These are phyloP conservation scores for Columba janthina DNA, from an alignment of 2,113 vertebrate species.

Conservation along the genomic window DNA sequence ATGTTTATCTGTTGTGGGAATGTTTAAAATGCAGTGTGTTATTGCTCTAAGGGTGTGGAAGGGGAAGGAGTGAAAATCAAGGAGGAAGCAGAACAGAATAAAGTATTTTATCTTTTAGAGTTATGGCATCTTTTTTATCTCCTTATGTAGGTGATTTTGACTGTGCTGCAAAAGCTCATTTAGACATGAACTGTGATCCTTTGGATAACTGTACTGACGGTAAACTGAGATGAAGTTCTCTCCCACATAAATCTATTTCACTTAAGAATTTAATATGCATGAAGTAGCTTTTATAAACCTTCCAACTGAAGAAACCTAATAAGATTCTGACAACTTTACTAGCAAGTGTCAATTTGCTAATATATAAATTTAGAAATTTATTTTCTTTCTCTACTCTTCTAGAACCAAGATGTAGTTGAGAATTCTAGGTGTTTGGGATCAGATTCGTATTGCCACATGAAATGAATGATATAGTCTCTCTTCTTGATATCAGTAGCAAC, in stretches of 20 bases:
- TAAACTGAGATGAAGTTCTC: constrained; percentile 23
- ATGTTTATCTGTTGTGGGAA: neutral
- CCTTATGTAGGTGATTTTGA: neutral
- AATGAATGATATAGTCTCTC: neutral
- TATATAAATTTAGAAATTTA: neutral
- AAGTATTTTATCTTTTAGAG: neutral
- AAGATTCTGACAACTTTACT: constrained; percentile 7
- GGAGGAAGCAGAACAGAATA: neutral
- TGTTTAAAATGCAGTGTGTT: neutral
- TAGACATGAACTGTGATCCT: constrained; percentile 38
- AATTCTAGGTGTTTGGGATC: neutral
- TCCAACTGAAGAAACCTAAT: neutral
- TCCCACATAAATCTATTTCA: constrained; percentile 41
- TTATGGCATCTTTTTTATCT: constrained; percentile 10
- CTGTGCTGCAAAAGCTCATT: constrained; percentile 34
- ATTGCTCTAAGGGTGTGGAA: neutral
- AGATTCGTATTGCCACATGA: neutral
- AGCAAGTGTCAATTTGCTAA: neutral
- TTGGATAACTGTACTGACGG: neutral
- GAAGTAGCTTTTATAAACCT: constrained; percentile 18
- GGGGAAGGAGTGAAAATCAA: neutral
- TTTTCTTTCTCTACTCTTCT: constrained; percentile 1
- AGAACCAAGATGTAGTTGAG: neutral
- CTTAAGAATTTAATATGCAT: constrained; percentile 40
- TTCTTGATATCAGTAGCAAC: neutral